Conservation (phyloP, 2,888 invertebrate genomes). For the Chaitophorus viminalis region DNA sequence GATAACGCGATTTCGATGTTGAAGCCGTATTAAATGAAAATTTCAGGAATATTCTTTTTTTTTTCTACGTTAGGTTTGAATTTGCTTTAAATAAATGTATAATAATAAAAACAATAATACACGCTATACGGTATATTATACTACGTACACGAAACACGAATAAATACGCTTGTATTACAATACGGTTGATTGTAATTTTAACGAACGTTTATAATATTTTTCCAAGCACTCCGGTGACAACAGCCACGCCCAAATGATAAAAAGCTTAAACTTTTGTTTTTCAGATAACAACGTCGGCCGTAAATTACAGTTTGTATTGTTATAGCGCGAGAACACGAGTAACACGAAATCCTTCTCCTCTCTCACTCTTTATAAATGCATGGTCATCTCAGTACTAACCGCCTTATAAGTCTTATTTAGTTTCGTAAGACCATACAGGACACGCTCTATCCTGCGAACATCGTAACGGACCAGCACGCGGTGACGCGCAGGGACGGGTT, state of each 20-base stretch:
- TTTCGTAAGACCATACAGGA: neutral
- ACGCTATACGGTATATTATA: no score
- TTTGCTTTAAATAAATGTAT: neutral
- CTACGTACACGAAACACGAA: no score
- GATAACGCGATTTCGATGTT: neutral
- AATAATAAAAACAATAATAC: no score
- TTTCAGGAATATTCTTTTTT: neutral
- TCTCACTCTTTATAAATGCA: neutral
- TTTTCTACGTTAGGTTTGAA: neutral
- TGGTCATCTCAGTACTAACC: constrained; percentile 17
- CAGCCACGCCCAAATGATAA: neutral
- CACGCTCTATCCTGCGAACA: neutral
- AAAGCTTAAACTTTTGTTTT: neutral
- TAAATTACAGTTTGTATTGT: neutral
- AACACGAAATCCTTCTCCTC: neutral
- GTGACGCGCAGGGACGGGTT: neutral
- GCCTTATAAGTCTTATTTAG: constrained; percentile 25
- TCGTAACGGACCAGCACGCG: neutral
- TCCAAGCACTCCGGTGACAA: neutral
- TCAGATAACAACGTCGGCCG: neutral
- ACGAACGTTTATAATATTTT: neutral
- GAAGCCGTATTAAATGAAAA: constrained; percentile 8
- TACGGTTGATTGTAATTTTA: neutral
- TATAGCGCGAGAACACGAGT: neutral
- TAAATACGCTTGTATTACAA: no score